Conservation (phyloP, 2,113 vertebrate species). For the Callocephalon fimbriatum region DNA sequence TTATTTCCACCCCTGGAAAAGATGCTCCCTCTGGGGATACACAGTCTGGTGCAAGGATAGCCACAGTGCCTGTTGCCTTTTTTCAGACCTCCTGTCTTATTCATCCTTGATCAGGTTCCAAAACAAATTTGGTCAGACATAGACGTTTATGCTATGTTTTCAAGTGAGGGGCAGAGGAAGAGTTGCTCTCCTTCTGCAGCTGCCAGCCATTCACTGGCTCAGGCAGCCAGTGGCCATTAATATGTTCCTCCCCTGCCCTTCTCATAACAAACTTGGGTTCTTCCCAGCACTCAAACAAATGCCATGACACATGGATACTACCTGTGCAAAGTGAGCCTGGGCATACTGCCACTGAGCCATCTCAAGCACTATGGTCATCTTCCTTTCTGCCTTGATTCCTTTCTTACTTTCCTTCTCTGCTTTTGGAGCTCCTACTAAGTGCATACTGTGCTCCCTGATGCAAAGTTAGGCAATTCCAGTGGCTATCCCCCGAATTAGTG, state of each 20-base stretch:
- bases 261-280: background rate
- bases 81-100: background rate
- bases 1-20: background rate
- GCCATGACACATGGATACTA: background rate
- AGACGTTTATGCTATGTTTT: background rate
- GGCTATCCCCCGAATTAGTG: background rate
- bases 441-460: fast-evolving
- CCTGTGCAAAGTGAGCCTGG: slow-evolving; percentile 41
- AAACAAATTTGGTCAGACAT: background rate
- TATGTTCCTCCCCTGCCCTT: background rate
- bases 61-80: background rate
- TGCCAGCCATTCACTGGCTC: background rate
- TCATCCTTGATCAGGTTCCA: background rate
- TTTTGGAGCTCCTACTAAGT: background rate
- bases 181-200: background rate
- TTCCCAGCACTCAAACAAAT: slow-evolving; percentile 10
- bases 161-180: background rate
- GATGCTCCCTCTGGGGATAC: background rate
- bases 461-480: background rate
- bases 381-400: background rate
- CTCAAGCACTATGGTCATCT: background rate
- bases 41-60: background rate
- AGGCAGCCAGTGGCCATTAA: background rate
- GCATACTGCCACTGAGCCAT: background rate
- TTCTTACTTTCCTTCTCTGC: background rate